Conservation (phyloP, 37 sponge, comb jelly and placozoan species). For the Hexactinellida sp. region DNA sequence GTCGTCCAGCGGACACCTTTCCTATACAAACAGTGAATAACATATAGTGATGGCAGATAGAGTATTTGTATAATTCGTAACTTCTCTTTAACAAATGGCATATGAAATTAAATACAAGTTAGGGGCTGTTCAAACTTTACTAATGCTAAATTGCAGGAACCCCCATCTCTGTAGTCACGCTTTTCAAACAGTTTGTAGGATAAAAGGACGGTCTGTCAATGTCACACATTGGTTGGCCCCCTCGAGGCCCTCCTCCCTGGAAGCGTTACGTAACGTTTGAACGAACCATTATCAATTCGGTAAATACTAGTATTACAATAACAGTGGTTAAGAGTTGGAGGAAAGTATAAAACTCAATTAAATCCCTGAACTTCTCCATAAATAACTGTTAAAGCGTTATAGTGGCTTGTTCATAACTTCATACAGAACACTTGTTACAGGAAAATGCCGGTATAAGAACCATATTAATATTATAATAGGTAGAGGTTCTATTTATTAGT, state of each 20-base stretch:
- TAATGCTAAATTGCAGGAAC: not conserved
- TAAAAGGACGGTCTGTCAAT: not conserved
- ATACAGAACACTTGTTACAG: too few relatives aligned
- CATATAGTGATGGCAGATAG: too few relatives aligned
- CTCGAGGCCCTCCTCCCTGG: not conserved
- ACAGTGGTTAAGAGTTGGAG: too few relatives aligned
- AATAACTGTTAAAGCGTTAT: too few relatives aligned
- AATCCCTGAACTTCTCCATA: too few relatives aligned
- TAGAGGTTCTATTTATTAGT: too few relatives aligned
- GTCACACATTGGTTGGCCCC: not conserved
- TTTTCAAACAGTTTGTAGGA: not conserved
- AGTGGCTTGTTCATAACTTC: too few relatives aligned
- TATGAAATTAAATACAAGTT: not conserved
- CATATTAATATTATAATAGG: too few relatives aligned
- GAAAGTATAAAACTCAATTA: too few relatives aligned
- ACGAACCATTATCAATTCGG: not conserved
- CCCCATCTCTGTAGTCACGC: not conserved
- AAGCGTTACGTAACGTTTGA: not conserved
- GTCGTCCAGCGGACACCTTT: slow-evolving; percentile 92
- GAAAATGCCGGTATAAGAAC: too few relatives aligned
- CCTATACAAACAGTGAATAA: too few relatives aligned
- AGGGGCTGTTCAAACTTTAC: not conserved
- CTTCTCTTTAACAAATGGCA: not conserved
- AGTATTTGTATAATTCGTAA: not conserved
- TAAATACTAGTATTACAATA: too few relatives aligned